Conservation (phyloP, 2,888 invertebrate species). For the Linnaemya vulpina region DNA sequence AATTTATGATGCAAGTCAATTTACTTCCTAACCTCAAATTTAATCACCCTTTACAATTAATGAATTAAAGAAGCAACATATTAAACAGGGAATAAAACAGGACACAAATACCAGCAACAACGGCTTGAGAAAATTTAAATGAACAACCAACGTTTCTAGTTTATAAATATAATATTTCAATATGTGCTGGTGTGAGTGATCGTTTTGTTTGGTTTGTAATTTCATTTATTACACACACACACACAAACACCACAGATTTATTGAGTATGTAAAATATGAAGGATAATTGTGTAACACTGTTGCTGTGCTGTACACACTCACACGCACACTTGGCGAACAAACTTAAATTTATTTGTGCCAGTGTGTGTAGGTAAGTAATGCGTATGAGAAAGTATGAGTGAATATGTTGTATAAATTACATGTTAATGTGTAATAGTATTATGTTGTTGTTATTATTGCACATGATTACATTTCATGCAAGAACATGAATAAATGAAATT, state of each 20-base stretch:
- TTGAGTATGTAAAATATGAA: slow-evolving; percentile 37
- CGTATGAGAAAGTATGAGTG: background rate
- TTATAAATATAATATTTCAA: background rate
- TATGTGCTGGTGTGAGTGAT: slow-evolving; percentile 9
- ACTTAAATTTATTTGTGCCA: background rate
- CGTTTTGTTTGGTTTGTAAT: slow-evolving; percentile 34
- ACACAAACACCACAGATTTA: background rate
- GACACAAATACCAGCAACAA: background rate
- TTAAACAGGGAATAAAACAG: too few relatives aligned
- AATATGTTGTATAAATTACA: background rate
- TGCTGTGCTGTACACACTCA: too few relatives aligned
- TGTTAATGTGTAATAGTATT: slow-evolving; percentile 45
- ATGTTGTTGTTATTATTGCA: slow-evolving; percentile 45
- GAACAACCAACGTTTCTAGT: background rate
- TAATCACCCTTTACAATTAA: too few relatives aligned
- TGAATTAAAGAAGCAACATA: background rate
- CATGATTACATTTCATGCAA: slow-evolving; percentile 51
- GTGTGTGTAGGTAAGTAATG: background rate
- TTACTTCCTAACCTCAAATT: too few relatives aligned
- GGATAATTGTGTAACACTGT: slow-evolving; percentile 40
- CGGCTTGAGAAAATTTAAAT: background rate
- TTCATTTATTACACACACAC: slow-evolving; percentile 7
- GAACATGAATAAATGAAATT: slow-evolving; percentile 56
- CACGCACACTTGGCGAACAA: background rate
- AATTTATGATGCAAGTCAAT: too few relatives aligned